Evolutionary conservation across 2,113 vertebrate species (phyloP), one percentile per base, ranked within the genome.

Genomic region (Cynopterus brachyotis): DNA sequence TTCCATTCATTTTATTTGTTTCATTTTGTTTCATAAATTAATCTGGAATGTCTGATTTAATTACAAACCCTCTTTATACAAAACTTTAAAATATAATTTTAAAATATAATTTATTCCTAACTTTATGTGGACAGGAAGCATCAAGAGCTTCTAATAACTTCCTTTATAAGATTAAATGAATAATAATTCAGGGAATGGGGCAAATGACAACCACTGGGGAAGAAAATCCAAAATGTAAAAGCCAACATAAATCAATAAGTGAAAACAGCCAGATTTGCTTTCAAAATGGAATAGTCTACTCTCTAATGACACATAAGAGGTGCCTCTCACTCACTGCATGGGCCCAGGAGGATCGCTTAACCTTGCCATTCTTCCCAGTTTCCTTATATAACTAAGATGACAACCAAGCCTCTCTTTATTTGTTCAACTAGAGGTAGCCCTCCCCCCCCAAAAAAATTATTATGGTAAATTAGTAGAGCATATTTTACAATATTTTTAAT

Each of bases 61-160:
- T 96, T 85, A 89, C 35, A 91, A 60, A 86, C 55, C 26, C 20
- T 30, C 19, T 89, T 70, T 81, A 53, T 70, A 40, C 6, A 69
- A 28, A 91, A 92, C 22, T 94, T 94, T 66, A n/a, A 94, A 95
- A 94, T 79, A 92, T 50, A 40, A 89, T 84, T 95, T 92, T 86
- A 82, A 93, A 94, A 84, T 82, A 78, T 89, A 81, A 87, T 91
- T 83, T 94, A 92, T 64, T 78, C 35, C 72, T 89, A 76, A 78
- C 42, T 50, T 95, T 37, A 66, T 64, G 24, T 85, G 67, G 59
- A 66, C 47, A 91, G 24, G 12, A n/a, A 92, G 69, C 67, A 62
- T 89, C 82, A 86, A 92, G 47, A 85, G 35, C n/a, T 76, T 85
- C 84, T 92, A 95, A 92, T 55, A 82, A 53, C 42, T 80, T 89